Evolutionary conservation across 2,888 invertebrate species (phyloP).

Genomic region (Noctua comes): DNA sequence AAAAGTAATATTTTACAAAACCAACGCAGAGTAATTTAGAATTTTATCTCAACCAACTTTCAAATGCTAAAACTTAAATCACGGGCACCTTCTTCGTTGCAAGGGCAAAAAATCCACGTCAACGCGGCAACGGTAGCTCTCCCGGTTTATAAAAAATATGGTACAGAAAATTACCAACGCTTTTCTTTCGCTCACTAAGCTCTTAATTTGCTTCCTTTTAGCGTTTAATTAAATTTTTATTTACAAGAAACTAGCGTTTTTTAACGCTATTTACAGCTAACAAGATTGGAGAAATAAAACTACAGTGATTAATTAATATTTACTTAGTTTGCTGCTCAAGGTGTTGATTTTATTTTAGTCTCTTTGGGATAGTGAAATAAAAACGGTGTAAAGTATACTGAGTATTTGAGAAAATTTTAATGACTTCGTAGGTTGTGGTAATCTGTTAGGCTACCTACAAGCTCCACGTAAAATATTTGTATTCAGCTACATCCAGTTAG

Average conservation of each 20-base stretch:
- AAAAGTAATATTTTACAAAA: background rate
- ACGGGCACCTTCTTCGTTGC: background rate
- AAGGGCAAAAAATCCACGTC: background rate
- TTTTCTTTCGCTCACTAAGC: slow-evolving; percentile 12
- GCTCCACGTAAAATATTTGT: background rate
- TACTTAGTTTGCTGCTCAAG: slow-evolving; percentile 7
- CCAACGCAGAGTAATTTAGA: background rate
- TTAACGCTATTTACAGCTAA: slow-evolving; percentile 6
- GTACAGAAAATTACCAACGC: background rate
- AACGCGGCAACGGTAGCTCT: background rate
- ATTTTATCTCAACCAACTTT: background rate
- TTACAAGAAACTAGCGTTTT: background rate
- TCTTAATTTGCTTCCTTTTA: slow-evolving; percentile 27
- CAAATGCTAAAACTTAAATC: background rate
- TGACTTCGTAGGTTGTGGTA: background rate
- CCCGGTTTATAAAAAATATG: slow-evolving; percentile 16
- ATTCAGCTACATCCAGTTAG: background rate
- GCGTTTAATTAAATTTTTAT: slow-evolving; percentile 29
- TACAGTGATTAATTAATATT: slow-evolving; percentile 31
- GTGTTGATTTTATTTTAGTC: background rate
- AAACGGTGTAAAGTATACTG: background rate
- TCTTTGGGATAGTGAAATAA: background rate
- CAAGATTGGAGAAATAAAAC: slow-evolving; percentile 17
- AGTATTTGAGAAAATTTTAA: background rate
- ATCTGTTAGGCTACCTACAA: background rate